These are phyloP conservation scores for Dallia pectoralis DNA, from an alignment of 2,797 vertebrate genomes.

Conservation along the genomic window DNA sequence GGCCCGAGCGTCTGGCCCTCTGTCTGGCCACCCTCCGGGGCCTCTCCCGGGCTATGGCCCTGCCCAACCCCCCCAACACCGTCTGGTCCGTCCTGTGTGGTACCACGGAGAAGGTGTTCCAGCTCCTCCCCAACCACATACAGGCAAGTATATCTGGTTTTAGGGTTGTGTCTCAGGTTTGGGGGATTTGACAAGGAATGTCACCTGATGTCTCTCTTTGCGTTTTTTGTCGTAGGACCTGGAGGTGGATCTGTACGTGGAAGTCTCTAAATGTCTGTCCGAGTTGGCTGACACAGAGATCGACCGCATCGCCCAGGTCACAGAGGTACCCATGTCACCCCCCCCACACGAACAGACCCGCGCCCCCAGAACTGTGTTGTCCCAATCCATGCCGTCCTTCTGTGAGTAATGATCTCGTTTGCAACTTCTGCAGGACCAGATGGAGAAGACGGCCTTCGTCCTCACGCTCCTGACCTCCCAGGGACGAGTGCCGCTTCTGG, in stretches of 20 bases:
- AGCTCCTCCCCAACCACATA: conserved; percentile 82
- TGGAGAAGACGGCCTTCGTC: conserved; percentile 83
- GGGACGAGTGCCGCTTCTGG: conserved; percentile 83
- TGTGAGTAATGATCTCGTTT: neutral
- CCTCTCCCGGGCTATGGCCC: conserved; percentile 82
- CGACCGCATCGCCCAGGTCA: conserved; percentile 73
- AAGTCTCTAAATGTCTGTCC: conserved; percentile 83
- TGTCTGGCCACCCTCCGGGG: conserved; percentile 79
- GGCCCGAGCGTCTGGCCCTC: conserved; percentile 53
- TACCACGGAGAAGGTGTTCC: conserved; percentile 81
- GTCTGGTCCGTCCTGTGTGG: conserved; percentile 85
- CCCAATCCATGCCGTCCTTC: neutral
- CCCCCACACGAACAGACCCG: neutral
- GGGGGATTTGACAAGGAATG: neutral
- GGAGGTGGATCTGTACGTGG: conserved; percentile 80
- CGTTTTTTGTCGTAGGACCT: conserved; percentile 66
- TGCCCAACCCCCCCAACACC: conserved; percentile 81
- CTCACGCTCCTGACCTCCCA: conserved; percentile 82
- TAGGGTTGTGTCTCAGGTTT: neutral
- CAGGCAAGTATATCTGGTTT: conserved; percentile 65
- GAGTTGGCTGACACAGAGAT: conserved; percentile 86
- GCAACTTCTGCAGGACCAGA: conserved; percentile 71
- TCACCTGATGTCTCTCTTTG: neutral
- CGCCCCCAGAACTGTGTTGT: neutral
- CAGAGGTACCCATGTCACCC: conserved; percentile 76